phyloP scores from a whole-genome alignment of 2,888 invertebrate genomes.

The Toxonevra muliebris region DNA sequence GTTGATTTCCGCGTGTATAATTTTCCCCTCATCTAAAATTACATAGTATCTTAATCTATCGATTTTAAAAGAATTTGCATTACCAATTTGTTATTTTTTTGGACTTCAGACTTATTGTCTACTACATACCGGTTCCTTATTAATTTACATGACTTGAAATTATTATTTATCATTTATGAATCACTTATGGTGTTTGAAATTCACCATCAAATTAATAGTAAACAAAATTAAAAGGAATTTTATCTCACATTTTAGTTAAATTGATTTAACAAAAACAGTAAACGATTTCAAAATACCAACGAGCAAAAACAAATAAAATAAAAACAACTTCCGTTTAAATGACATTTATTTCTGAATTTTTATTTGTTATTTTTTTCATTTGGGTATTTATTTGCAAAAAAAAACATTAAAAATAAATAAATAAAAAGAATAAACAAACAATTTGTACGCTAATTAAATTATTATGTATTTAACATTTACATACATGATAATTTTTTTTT shows the following conservation, averaged over 20 bases:
- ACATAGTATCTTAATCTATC: too few species aligned
- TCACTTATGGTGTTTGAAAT: too few species aligned
- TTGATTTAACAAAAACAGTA: slow-evolving; percentile 18
- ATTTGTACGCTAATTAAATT: slow-evolving; percentile 56
- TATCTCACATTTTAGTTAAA: slow-evolving; percentile 36
- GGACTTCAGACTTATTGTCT: too few species aligned
- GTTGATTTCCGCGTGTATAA: too few species aligned
- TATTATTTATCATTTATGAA: too few species aligned
- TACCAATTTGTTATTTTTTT: too few species aligned
- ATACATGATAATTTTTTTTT: slow-evolving; percentile 19
- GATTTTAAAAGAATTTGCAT: too few species aligned
- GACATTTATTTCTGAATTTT: neutral
- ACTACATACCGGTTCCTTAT: too few species aligned
- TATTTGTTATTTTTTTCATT: neutral
- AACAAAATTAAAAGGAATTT: slow-evolving; percentile 31
- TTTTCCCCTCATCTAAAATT: too few species aligned
- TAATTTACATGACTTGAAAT: too few species aligned
- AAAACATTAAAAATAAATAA: neutral
- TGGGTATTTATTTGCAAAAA: slow-evolving; percentile 11
- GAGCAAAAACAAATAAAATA: slow-evolving; percentile 22
- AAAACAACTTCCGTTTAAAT: neutral
- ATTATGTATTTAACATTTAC: slow-evolving; percentile 44
- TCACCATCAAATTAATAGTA: slow-evolving; percentile 7
- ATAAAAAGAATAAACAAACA: slow-evolving; percentile 33
- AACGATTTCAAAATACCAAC: slow-evolving; percentile 25